phyloP scores from a whole-genome alignment of 2,113 vertebrate species.

The Stercorarius parasiticus region DNA sequence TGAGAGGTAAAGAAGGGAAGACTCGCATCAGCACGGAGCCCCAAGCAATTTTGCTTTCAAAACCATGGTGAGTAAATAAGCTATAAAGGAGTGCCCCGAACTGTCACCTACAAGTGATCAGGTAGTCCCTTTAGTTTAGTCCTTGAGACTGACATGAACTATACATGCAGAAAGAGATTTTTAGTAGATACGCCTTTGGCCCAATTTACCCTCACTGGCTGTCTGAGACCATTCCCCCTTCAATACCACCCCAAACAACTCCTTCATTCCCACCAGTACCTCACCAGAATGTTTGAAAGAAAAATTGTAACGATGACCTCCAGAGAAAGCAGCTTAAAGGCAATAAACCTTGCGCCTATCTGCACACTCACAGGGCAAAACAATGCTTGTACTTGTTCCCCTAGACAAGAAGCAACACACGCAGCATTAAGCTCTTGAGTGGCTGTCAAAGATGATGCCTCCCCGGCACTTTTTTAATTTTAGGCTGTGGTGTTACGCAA shows the following conservation, averaged over 20 bases:
- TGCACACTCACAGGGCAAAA: not conserved
- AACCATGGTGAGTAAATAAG: not conserved
- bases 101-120: not conserved
- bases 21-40: not conserved
- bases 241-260: not conserved
- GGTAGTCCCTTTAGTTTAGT: not conserved
- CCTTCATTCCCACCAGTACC: not conserved
- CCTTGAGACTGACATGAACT: not conserved
- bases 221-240: not conserved
- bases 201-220: not conserved
- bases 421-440: not conserved
- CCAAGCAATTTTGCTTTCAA: not conserved
- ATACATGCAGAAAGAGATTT: not conserved
- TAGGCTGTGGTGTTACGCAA: not conserved
- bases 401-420: not conserved
- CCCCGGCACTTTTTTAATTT: not conserved
- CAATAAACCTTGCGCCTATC: not conserved
- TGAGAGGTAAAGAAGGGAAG: not conserved
- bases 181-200: not conserved
- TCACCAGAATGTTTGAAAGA: not conserved
- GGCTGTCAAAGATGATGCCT: not conserved
- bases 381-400: rapidly evolving
- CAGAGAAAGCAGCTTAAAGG: not conserved
- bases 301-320: not conserved
- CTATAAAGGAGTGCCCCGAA: not conserved